These are phyloP conservation scores for Corythornis madagascariensis DNA, from an alignment of 2,113 vertebrate genomes.

Conservation along the genomic window DNA sequence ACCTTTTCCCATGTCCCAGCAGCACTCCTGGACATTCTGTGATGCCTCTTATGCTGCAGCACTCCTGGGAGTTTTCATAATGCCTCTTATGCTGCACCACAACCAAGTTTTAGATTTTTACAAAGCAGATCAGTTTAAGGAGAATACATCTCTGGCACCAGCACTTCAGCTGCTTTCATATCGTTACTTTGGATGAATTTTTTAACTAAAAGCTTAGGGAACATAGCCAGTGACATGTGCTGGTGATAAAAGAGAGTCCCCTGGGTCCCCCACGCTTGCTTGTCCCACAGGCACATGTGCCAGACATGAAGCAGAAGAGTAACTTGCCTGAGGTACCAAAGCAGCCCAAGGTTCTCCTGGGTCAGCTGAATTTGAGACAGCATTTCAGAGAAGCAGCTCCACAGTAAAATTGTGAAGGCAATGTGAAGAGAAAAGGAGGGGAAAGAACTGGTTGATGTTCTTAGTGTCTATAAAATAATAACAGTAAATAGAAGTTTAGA, in stretches of 20 bases:
- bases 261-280: rapidly evolving
- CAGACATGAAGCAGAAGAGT: rapidly evolving
- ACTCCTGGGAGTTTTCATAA: not conserved
- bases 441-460: not conserved
- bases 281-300: not conserved
- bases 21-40: not conserved
- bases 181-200: not conserved
- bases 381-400: not conserved
- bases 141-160: not conserved
- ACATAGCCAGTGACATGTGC: not conserved
- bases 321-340: not conserved
- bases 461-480: not conserved
- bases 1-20: not conserved
- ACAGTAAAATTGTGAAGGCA: not conserved
- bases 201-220: not conserved
- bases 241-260: not conserved
- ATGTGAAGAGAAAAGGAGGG: not conserved
- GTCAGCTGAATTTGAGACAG: not conserved
- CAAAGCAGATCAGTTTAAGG: not conserved
- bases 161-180: not conserved
- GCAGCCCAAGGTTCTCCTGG: not conserved
- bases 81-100: not conserved
- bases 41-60: not conserved
- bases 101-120: not conserved
- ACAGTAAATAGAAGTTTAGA: not conserved